Conservation (phyloP, 1,140 invertebrate species). For the Heliothis virescens region DNA sequence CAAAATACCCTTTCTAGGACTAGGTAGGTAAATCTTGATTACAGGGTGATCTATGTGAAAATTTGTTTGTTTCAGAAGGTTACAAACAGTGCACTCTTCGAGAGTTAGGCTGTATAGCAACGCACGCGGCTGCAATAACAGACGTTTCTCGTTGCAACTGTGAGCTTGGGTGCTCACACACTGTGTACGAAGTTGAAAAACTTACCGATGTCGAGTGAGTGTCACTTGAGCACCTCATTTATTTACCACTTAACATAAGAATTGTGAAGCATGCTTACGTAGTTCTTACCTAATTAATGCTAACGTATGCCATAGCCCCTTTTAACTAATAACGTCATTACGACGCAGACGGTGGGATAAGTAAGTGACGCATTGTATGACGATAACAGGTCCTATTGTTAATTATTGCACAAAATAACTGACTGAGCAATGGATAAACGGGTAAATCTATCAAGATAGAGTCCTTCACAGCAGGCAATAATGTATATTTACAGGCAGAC, state of each 20-base stretch:
- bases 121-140: conserved; percentile 86
- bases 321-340: background rate
- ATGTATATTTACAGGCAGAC: too few relatives aligned
- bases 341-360: background rate
- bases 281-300: background rate
- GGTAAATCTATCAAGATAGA: too few relatives aligned
- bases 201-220: conserved; percentile 87
- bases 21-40: too few relatives aligned
- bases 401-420: too few relatives aligned
- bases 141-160: conserved; percentile 88
- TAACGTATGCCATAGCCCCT: background rate
- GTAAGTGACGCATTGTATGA: background rate
- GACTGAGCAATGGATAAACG: too few relatives aligned
- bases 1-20: too few relatives aligned
- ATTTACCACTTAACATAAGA: too few relatives aligned
- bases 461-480: too few relatives aligned
- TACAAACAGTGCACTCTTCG: conserved; percentile 87
- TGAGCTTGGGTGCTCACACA: conserved; percentile 90
- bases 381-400: too few relatives aligned
- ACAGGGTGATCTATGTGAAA: too few relatives aligned
- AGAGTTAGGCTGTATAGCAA: conserved; percentile 87
- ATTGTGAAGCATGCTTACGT: background rate
- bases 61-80: conserved; percentile 66
- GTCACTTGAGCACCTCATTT: too few relatives aligned
- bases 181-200: conserved; percentile 91